Percentiles rank a stretch among this genome's conserved stretches.
Evolutionary conservation across 2,113 vertebrate genomes (phyloP).

Genomic region (Melospiza melodia): DNA sequence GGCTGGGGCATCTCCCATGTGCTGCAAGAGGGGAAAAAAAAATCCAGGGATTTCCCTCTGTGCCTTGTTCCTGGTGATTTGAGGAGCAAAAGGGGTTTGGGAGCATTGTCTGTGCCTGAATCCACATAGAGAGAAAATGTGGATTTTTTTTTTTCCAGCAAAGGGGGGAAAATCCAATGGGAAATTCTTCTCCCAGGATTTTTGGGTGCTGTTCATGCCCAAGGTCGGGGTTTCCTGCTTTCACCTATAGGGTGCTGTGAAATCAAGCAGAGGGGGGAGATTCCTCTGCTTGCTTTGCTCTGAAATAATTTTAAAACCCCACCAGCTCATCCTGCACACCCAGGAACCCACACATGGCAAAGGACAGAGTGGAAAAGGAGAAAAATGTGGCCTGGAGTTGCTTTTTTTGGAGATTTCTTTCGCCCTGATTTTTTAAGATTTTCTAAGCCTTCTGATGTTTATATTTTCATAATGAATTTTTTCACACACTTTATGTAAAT

Average conservation of each 20-base stretch:
- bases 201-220: neutral
- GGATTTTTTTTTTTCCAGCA: too few relatives aligned
- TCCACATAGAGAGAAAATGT: neutral
- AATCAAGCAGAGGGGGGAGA: neutral
- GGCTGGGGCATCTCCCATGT: neutral
- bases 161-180: neutral
- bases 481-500: too few relatives aligned
- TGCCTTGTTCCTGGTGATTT: neutral
- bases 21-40: neutral
- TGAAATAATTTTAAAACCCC: neutral
- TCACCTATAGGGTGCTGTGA: neutral
- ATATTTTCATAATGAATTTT: too few relatives aligned
- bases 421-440: too few relatives aligned
- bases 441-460: too few relatives aligned
- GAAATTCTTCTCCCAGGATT: neutral
- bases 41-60: neutral
- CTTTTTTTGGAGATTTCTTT: neutral
- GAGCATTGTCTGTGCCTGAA: neutral
- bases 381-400: neutral
- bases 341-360: fast-evolving
- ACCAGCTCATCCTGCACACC: neutral
- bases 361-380: neutral
- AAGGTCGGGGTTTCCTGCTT: neutral
- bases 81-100: neutral
- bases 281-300: neutral